Percentiles rank a stretch among this genome's conserved stretches.
These are phyloP conservation scores for Tyrophagus putrescentiae DNA, from an alignment of 1,140 invertebrate genomes.

Conservation along the genomic window DNA sequence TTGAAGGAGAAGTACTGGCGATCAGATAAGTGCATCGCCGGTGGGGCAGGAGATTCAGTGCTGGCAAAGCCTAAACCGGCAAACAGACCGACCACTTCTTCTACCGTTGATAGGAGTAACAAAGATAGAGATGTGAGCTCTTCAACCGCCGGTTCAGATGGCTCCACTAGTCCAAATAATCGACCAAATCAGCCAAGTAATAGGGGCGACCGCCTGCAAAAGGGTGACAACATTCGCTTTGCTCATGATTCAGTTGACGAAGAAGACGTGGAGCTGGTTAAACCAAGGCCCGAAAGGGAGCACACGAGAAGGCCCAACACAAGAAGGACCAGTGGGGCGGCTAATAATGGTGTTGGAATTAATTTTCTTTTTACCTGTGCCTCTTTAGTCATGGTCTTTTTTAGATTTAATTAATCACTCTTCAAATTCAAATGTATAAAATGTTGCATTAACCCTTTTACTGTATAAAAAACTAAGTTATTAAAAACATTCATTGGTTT, in stretches of 20 bases:
- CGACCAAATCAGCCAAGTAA: not conserved
- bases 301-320: too few relatives aligned
- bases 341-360: too few relatives aligned
- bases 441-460: too few relatives aligned
- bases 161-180: too few relatives aligned
- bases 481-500: too few relatives aligned
- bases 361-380: too few relatives aligned
- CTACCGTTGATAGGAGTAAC: not conserved
- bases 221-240: constrained; percentile 31
- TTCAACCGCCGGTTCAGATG: too few relatives aligned
- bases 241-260: constrained; percentile 8
- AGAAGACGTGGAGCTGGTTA: constrained; percentile 4
- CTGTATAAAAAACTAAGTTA: too few relatives aligned
- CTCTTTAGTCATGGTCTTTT: too few relatives aligned
- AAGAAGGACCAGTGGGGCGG: too few relatives aligned
- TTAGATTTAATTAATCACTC: too few relatives aligned
- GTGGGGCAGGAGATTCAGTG: constrained; percentile 21
- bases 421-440: too few relatives aligned
- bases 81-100: not conserved
- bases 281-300: constrained; percentile 7
- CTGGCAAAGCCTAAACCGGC: constrained; percentile 27
- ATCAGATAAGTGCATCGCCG: constrained; percentile 27
- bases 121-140: not conserved
- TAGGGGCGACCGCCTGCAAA: constrained; percentile 14
- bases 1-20: constrained; percentile 37